Conservation (phyloP, 2,113 vertebrate species). For the Anseranas semipalmata region DNA sequence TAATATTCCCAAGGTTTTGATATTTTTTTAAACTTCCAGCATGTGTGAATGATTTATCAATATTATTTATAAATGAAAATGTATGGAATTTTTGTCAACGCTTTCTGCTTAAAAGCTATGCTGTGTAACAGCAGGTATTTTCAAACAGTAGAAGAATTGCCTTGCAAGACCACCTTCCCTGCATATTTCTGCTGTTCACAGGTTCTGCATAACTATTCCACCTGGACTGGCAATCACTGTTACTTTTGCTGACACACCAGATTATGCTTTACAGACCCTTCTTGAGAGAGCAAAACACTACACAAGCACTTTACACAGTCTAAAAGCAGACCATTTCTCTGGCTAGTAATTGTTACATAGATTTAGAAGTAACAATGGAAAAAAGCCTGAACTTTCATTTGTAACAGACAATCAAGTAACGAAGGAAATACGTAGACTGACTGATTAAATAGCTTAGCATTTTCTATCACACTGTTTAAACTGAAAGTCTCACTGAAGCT, state of each 20-base stretch:
- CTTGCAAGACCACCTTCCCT: neutral
- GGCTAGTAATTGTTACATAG: neutral
- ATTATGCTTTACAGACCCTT: neutral
- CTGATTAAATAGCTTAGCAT: neutral
- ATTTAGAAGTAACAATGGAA: neutral
- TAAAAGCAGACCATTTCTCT: neutral
- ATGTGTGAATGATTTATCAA: neutral
- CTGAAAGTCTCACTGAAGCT: neutral
- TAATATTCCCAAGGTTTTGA: neutral
- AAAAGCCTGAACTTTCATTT: neutral
- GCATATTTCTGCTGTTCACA: neutral
- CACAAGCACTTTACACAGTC: neutral
- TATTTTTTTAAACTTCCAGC: neutral
- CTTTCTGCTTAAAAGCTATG: neutral
- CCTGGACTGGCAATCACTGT: fast-evolving
- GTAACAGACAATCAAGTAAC: neutral
- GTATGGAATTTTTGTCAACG: neutral
- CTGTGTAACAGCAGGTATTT: neutral
- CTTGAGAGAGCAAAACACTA: neutral
- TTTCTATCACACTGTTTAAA: neutral
- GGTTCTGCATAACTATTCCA: neutral
- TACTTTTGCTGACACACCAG: neutral
- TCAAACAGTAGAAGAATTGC: neutral
- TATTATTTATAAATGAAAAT: neutral
- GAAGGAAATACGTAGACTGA: neutral